Percentiles rank a stretch among this genome's conserved stretches.
phyloP scores from a whole-genome alignment of 2,113 vertebrate genomes.

The Malurus elegans region DNA sequence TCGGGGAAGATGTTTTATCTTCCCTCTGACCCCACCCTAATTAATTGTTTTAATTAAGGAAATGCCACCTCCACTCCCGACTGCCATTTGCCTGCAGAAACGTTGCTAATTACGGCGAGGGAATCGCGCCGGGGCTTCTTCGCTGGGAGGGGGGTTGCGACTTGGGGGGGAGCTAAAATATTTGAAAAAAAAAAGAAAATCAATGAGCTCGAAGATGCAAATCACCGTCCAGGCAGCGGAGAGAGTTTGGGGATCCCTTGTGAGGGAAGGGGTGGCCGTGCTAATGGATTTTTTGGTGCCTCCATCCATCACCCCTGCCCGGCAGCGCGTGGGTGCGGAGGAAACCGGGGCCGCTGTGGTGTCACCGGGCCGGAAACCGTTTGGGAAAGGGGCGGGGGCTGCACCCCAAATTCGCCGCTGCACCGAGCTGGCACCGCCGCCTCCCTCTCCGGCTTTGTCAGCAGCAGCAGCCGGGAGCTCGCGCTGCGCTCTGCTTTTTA shows the following conservation, averaged over 20 bases:
- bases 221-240: background rate
- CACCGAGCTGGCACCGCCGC: background rate
- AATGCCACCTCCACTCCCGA: constrained; percentile 51
- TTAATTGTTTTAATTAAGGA: constrained; percentile 73
- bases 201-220: background rate
- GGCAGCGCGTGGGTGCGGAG: background rate
- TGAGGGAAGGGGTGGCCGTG: accelerated
- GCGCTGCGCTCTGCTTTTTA: constrained; percentile 25
- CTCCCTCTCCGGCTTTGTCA: constrained; percentile 15
- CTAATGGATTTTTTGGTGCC: background rate
- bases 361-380: accelerated
- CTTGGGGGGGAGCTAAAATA: background rate
- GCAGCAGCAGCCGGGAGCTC: background rate
- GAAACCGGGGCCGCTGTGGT: accelerated
- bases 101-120: constrained; percentile 52
- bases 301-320: background rate
- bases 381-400: accelerated
- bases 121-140: background rate
- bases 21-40: constrained; percentile 44
- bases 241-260: background rate
- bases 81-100: constrained; percentile 59
- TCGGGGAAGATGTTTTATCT: background rate
- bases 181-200: background rate
- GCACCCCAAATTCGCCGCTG: background rate
- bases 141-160: background rate